Conservation (phyloP, 2,888 invertebrate species). For the Prenolepis imparis region DNA sequence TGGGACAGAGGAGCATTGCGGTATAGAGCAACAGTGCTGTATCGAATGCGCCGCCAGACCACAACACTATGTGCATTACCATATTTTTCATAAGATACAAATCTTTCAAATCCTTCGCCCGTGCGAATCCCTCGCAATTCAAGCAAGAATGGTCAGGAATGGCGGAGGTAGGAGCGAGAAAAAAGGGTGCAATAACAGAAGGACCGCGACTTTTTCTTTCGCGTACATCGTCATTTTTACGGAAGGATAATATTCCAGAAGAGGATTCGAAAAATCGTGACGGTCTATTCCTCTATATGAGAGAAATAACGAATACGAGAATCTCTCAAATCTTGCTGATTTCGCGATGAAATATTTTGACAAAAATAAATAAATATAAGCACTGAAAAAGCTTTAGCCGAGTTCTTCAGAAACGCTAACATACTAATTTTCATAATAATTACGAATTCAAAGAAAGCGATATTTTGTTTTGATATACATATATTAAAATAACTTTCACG, state of each 20-base stretch:
- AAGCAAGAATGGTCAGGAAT: constrained; percentile 56
- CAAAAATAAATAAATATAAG: constrained; percentile 10
- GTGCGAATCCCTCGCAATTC: constrained; percentile 68
- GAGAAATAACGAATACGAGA: constrained; percentile 3
- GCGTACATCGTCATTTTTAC: constrained; percentile 52
- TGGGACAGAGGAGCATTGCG: not conserved
- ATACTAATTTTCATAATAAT: not conserved
- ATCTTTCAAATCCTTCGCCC: constrained; percentile 70
- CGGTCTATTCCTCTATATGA: not conserved
- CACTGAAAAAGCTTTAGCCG: not conserved
- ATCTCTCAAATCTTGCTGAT: constrained; percentile 2
- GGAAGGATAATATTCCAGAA: constrained; percentile 47
- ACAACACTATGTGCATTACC: constrained; percentile 67
- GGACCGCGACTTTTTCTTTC: constrained; percentile 42
- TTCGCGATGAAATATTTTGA: constrained; percentile 1
- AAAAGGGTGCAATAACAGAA: constrained; percentile 59
- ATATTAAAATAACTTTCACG: not conserved
- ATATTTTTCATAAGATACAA: constrained; percentile 78
- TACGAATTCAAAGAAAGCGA: not conserved
- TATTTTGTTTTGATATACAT: not conserved
- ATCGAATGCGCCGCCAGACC: constrained; percentile 55
- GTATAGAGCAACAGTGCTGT: constrained; percentile 41
- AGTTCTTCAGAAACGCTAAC: not conserved
- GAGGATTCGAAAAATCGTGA: not conserved
- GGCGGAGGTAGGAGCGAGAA: constrained; percentile 16